Base-by-base conservation (phyloP, 2,797 vertebrate genomes). In the Clamator glandarius region DNA sequence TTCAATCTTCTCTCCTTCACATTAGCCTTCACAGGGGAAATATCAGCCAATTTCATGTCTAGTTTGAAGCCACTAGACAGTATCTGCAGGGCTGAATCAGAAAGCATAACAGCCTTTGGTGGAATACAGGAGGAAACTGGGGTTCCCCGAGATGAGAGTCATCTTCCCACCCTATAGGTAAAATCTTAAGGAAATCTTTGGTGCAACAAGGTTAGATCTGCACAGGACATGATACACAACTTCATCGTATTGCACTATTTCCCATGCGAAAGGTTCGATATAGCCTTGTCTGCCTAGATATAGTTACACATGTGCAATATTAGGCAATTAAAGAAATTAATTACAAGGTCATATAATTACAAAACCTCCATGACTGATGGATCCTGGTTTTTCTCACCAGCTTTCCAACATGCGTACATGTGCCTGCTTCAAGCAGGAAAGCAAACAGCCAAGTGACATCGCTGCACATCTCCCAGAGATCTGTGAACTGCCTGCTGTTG, bases 41-140 rank as follows among this genome's bases (percentile, higher is more conserved):
- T 19, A 82, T 23, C 72, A 87, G 68, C 19, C 9, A 4, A 51
- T 33, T 84, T 67, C 61, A 48, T 18, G 68, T 12, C 35, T 46
- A 76, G 20, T 59, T 46, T 78, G 52, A 82, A 91, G 66, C 41
- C 64, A 36, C 36, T 8, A 41, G 31, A 46, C 1, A 5, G 57
- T 57, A 69, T 50, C 46, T 92, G 77, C 74, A 74, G 80, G 91
- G 46, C 81, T 87, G 72, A 92, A 64, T 67, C 61, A 78, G 64
- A 85, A 82, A 74, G 11, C 15, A 26, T 77, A 64, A 46, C 20
- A 85, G 72, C 9, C 28, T 62, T 46, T 36, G 25, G 58, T 36
- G 29, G 35, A 72, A 26, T 6, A 72, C 2, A 0, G 11, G 35
- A 85, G 9, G 36, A 46, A 94, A 80, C 11, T 10, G 25, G 29